Base-by-base conservation (phyloP, 2,888 invertebrate species). In the Peribatodes rhomboidaria region DNA sequence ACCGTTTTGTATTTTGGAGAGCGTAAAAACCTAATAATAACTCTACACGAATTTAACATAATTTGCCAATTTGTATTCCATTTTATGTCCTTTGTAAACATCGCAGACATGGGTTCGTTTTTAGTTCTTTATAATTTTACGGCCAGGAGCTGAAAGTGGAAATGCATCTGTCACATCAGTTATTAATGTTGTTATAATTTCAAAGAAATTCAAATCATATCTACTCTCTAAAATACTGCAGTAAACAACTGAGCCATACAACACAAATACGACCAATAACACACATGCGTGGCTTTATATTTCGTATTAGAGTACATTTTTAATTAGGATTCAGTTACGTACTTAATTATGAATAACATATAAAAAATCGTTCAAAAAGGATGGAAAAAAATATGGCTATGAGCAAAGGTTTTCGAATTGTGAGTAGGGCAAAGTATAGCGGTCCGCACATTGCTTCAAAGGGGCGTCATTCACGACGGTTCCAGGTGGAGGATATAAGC, bases 401-500 rank as follows among this genome's bases (percentile, higher is more conserved):
- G 64, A 62, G 62, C 69, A 71, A 71, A 63, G 67, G 68, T 69
- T 74, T 60, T 64, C 69, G 73, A 74, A 75, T 73, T 68, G 67
- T 70, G 69, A 67, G 50, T 35, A 35, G 13, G 35, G 71, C 53
- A 44, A 57, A 67, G 60, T 54, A 27, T 27, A 49, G 65, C 73
- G 53, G 57, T 60, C 50, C 54, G 54, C 65, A 74, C 71, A 64
- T 71, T 73, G 74, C 80, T 80, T 78, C 74, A 78, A 78, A 77
- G 76, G 78, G 77, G 75, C 75, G 74, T 74, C 76, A 78, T 79
- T 79, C 72, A 71, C 73, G 74, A 73, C 78, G 71, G 78, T 70
- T 77, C 71, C 76, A 77, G 72, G 79, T 78, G 76, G 70, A 71
- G 76, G 76, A 74, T 74, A 71, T 71, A 74, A 75, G 83, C 78